Evolutionary conservation across 1,140 invertebrate species (phyloP), one percentile per base, ranked within the genome.

Genomic region (Linepithema humile): DNA sequence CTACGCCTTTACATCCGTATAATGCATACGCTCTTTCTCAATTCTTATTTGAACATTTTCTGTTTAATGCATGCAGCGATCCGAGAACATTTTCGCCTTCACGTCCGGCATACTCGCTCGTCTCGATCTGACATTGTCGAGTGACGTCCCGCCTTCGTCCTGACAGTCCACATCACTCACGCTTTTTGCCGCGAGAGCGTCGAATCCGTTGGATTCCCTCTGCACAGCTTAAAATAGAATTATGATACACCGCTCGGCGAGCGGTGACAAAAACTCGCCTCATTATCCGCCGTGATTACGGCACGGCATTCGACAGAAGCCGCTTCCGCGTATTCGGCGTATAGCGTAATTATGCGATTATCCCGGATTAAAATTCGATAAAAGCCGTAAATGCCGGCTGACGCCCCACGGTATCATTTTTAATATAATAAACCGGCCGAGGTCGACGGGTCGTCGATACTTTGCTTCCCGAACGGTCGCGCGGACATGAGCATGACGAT

Each of bases 261-360:
- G 17, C 32, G 75, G 48, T 80, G 75, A 80, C 64, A 80, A 80
- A 80, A 80, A 80, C 75, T 80, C 65, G 64, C 26, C 26, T 48
- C 50, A 80, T 80, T 80, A 80, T 17, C 64, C n/a, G 75, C 64
- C 75, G 64, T 48, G 75, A 80, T 80, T 80, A 80, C 50, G 32
- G 53, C 40, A 32, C 32, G 73, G 59, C 32, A 43, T 45, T 67
- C 32, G 75, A 85, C 62, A 67, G 59, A 57, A 32, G 29, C 50
- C 59, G 84, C 57, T 80, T 80, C 75, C 75, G 75, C 75, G 75
- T 40, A 69, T 80, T 69, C 38, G 12, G n/a, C n/a, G 43, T 65
- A 48, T 10, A 38, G 32, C 43, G 23, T 55, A 70, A 80, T 80
- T 80, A 70, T 80, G 35, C 75, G 64, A 80, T 80, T 80, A 80